Base-by-base conservation (phyloP, 53 echinoderm and acorn worm species). In the Arbacia lixula region DNA sequence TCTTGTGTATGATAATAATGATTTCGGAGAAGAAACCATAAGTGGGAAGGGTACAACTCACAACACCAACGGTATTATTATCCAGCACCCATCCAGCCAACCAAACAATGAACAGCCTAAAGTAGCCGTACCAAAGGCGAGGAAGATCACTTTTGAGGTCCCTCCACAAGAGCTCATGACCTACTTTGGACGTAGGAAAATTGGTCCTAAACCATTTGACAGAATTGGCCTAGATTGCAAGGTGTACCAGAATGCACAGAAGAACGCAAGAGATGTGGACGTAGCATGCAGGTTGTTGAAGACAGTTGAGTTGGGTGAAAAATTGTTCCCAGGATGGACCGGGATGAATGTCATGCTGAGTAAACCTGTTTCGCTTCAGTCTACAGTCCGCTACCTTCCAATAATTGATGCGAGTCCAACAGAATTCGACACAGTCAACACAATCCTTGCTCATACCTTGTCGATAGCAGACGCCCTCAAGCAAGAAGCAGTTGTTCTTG, bases 381-480 rank as follows among this genome's bases (percentile, higher is more conserved):
- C 69, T 24, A 50, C 19, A 25, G 61, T 86, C 5, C 24, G 74
- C 27, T 80, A 85, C 52, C 81, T 79, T 0, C 90, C 80, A 30
- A 69, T 89, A 24, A 85, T 90, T 51, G 90, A 87, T 60, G 83
- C 87, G 1, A 86, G 81, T 58, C 90, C 86, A 31, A 90, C 90
- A 50, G 86, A 86, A 8, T 53, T 72, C 12, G 46, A 43, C 34
- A 86, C 86, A 37, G 64, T 85, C 2, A 42, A 85, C 43, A 90
- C 90, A 49, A 27, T 90, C 26, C 71, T 90, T n/a, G 27, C 56
- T 11, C 21, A 24, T 40, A 82, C 64, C 31, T 2, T 90, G 26
- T 37, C 68, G 17, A 73, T 86, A 17, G 86, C 86, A 10, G 68
- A 86, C 29, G 43, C 9, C 16, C 83, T 90, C 20, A 37, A 58